Conservation (phyloP, 2,888 invertebrate species). For the Apotomis capreana region DNA sequence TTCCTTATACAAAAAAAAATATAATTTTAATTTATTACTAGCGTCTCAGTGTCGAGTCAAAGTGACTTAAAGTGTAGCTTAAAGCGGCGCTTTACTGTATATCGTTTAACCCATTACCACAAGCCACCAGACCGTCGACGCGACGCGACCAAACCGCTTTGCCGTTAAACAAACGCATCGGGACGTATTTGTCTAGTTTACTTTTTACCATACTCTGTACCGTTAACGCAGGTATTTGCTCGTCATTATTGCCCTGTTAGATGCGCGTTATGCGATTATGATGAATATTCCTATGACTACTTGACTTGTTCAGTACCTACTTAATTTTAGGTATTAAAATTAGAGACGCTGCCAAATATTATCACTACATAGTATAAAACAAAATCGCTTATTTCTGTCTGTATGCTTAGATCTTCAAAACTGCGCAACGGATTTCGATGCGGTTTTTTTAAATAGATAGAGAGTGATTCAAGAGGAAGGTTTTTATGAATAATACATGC, state of each 20-base stretch:
- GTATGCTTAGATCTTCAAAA: too few species aligned
- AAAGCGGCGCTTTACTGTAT: too few species aligned
- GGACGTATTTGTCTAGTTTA: slow-evolving; percentile 80
- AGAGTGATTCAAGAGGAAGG: too few species aligned
- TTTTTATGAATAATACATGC: too few species aligned
- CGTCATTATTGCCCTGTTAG: slow-evolving; percentile 72
- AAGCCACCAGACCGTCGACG: slow-evolving; percentile 13
- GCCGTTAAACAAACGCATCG: slow-evolving; percentile 80
- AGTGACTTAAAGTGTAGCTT: background rate
- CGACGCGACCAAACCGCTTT: slow-evolving; percentile 50
- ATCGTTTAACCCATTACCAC: background rate
- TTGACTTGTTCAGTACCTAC: background rate
- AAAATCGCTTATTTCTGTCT: too few species aligned
- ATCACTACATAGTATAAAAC: too few species aligned
- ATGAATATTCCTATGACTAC: background rate
- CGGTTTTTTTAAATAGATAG: too few species aligned
- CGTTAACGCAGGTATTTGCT: slow-evolving; percentile 73
- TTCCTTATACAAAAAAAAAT: too few species aligned
- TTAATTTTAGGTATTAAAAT: too few species aligned
- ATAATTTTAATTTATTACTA: too few species aligned
- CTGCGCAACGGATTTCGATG: too few species aligned
- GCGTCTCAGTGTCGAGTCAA: background rate
- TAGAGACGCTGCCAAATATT: too few species aligned
- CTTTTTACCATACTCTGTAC: slow-evolving; percentile 78
- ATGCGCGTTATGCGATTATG: slow-evolving; percentile 44